phyloP scores from a whole-genome alignment of 2,113 vertebrate species.

The Toxostoma redivivum region DNA sequence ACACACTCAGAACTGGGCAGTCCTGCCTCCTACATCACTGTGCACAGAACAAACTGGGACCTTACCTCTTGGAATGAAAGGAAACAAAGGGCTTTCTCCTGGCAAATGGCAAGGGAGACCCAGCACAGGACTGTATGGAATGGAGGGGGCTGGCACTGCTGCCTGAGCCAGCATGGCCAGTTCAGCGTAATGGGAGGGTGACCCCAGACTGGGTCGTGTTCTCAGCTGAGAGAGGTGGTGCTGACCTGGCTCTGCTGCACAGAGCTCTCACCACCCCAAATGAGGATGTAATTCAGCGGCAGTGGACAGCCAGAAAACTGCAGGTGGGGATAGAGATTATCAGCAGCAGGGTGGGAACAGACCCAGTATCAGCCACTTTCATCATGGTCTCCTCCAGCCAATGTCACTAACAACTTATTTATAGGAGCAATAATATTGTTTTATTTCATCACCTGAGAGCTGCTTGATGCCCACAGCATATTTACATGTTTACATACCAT shows the following conservation, averaged over 20 bases:
- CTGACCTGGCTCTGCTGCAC: background rate
- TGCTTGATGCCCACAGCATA: background rate
- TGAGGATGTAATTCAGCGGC: background rate
- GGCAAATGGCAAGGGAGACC: background rate
- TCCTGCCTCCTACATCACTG: background rate
- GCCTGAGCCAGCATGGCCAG: background rate
- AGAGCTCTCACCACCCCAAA: background rate
- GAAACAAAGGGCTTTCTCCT: background rate
- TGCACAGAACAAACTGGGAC: background rate
- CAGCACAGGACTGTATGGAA: background rate
- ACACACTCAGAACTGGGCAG: background rate
- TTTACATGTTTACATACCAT: background rate
- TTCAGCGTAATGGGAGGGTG: background rate
- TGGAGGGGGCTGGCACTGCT: background rate
- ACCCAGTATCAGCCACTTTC: background rate
- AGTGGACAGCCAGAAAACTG: background rate
- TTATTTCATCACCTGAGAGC: background rate
- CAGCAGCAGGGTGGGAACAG: background rate
- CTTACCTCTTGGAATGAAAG: background rate
- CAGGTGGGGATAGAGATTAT: background rate
- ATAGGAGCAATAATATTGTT: background rate
- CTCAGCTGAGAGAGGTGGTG: background rate
- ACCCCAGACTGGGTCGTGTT: rapidly evolving
- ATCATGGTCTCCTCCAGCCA: background rate
- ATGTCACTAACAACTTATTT: background rate